Percentiles rank a stretch among this genome's conserved stretches.
These are phyloP conservation scores for Chaetodon trifascialis DNA, from an alignment of 2,113 vertebrate species.

Conservation along the genomic window DNA sequence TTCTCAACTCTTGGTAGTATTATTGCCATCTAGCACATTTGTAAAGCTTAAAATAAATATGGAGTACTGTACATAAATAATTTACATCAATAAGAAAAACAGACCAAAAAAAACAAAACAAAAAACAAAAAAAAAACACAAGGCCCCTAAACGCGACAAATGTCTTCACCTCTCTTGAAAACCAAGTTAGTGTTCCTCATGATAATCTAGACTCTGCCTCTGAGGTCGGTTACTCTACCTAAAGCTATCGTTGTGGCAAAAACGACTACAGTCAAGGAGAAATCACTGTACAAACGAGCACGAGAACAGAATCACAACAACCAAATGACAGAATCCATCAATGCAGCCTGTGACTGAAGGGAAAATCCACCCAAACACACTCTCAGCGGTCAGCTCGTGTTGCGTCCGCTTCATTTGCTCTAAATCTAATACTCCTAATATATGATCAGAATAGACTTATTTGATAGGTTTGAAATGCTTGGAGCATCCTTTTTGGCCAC, in stretches of 20 bases:
- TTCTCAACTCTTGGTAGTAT: constrained; percentile 86
- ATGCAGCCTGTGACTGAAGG: constrained; percentile 20
- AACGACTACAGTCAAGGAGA: constrained; percentile 26
- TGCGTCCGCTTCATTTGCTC: not conserved
- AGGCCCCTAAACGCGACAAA: constrained; percentile 80
- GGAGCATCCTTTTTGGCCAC: too few species aligned
- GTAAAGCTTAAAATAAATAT: constrained; percentile 88
- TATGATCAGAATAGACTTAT: too few species aligned
- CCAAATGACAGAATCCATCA: not conserved
- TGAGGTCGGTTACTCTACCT: constrained; percentile 55
- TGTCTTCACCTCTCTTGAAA: constrained; percentile 41
- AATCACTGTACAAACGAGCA: constrained; percentile 52
- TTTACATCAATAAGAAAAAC: constrained; percentile 75
- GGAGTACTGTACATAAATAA: constrained; percentile 87
- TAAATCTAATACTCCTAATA: too few species aligned
- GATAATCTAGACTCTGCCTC: constrained; percentile 50
- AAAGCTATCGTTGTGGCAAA: constrained; percentile 63
- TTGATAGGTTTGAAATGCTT: too few species aligned
- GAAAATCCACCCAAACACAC: constrained; percentile 55
- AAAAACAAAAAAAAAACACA: constrained; percentile 56
- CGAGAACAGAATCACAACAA: constrained; percentile 34
- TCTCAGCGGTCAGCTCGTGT: not conserved
- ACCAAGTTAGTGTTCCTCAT: constrained; percentile 67
- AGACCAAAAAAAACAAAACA: constrained; percentile 35
- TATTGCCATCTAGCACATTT: constrained; percentile 88